Base-by-base conservation (phyloP, 1,140 invertebrate genomes). In the Scaptodrosophila lebanonensis region DNA sequence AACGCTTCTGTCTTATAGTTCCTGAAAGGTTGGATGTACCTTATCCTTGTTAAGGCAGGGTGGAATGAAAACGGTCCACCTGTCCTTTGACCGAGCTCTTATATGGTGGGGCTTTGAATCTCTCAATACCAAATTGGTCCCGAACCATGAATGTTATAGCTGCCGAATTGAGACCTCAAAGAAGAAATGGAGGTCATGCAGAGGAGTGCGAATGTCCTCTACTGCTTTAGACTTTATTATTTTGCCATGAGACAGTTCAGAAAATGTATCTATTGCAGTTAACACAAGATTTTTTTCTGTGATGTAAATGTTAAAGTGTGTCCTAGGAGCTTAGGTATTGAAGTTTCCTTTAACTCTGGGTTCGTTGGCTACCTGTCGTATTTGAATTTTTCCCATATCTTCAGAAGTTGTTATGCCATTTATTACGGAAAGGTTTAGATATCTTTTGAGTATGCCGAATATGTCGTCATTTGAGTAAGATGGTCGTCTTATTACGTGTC, bases 371-470 rank as follows among this genome's bases (percentile, higher is more conserved):
- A n/a, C 22, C 27, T 33, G n/a, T 45, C 25, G 15, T 30, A 45
- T 42, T 45, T 52, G 13, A 30, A 32, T 29, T 25, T 36, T 43
- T 36, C 38, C 17, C 20, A 54, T 7, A 49, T 48, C 22, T 49
- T n/a, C n/a, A n/a, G n/a, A n/a, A n/a, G n/a, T 8, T 39, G 42
- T 11, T 29, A 39, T 40, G 13, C 8, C 16, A 22, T 29, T 45
- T 38, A 44, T 48, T 12, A 59, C 54, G 6, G 49, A 75, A 29
- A 3, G 50, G 54, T 39, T 69, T 62, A 7, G 59, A 66, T 12
- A 69, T 56, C 12, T 12, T 32, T 15, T 20, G n/a, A n/a, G n/a
- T n/a, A n/a, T n/a, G n/a, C n/a, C n/a, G n/a, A n/a, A n/a, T n/a
- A n/a, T n/a, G n/a, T n/a, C n/a, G n/a, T n/a, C n/a, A n/a, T n/a